Evolutionary conservation across 2,113 vertebrate genomes (phyloP).

Genomic region (Columba livia): DNA sequence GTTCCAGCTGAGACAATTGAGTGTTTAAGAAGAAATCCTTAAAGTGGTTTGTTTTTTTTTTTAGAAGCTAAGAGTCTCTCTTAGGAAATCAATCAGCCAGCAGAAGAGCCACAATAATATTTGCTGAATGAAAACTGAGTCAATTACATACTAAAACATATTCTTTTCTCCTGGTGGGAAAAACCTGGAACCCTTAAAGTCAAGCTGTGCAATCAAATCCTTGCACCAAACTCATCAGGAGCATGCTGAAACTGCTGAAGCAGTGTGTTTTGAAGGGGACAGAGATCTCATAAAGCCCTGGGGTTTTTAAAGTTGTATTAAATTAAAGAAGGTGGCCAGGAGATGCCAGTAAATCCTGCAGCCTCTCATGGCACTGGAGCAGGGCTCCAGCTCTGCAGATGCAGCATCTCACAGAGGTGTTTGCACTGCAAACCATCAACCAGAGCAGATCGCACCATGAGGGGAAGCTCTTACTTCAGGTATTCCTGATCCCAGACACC

Average conservation of each 20-base stretch:
- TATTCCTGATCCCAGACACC: background rate
- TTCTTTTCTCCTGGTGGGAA: background rate
- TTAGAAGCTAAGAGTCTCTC: conserved; percentile 25
- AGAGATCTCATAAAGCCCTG: background rate
- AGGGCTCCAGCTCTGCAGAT: background rate
- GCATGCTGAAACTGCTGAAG: background rate
- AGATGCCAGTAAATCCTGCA: accelerated
- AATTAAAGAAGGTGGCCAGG: background rate
- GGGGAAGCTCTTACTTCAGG: background rate
- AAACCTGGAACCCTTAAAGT: background rate
- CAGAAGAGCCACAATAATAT: conserved; percentile 32
- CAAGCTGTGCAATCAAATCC: background rate
- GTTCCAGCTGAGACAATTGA: conserved; percentile 28
- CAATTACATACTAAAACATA: conserved; percentile 32
- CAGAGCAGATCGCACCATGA: accelerated
- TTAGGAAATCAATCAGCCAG: conserved; percentile 55
- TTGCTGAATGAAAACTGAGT: conserved; percentile 59
- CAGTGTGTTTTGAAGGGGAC: background rate
- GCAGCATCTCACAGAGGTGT: background rate
- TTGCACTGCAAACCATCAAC: background rate
- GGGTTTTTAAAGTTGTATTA: background rate
- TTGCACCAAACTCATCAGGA: background rate
- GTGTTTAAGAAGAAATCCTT: conserved; percentile 44
- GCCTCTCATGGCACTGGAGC: background rate
- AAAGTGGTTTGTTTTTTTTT: background rate